These are phyloP conservation scores for Polyodon spathula DNA, from an alignment of 2,113 vertebrate genomes.

Conservation along the genomic window DNA sequence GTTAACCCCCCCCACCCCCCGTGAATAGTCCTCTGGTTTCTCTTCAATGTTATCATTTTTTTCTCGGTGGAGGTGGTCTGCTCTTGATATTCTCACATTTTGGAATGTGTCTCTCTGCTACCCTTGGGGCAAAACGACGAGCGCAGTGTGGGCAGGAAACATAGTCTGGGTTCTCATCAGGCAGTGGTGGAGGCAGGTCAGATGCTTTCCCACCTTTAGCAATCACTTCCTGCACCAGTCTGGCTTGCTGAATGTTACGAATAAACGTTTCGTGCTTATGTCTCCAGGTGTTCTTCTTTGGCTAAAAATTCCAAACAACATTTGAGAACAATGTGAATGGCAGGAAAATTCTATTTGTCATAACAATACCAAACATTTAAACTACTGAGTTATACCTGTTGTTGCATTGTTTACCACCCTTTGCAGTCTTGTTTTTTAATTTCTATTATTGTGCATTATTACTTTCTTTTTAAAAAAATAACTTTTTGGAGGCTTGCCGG, in stretches of 20 bases:
- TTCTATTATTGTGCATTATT: no score
- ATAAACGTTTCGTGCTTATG: conserved; percentile 55
- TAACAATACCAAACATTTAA: no score
- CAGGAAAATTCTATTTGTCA: no score
- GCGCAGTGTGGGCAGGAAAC: conserved; percentile 59
- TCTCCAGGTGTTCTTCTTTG: conserved; percentile 47
- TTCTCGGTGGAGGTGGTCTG: conserved; percentile 44
- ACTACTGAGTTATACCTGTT: no score
- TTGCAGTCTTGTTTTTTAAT: no score
- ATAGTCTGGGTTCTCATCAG: conserved; percentile 46
- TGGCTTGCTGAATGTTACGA: conserved; percentile 40
- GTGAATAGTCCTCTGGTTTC: no score
- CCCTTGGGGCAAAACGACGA: conserved; percentile 52
- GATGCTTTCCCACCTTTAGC: conserved; percentile 39
- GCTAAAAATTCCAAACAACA: conserved; percentile 17
- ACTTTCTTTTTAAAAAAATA: no score
- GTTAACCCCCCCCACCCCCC: no score
- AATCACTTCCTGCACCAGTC: conserved; percentile 38
- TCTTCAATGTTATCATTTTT: not conserved
- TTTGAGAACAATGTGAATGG: no score
- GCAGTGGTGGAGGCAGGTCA: conserved; percentile 22
- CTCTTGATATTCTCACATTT: conserved; percentile 60
- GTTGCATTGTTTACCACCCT: no score
- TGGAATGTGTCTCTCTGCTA: conserved; percentile 56
- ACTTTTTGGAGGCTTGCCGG: no score